These are phyloP conservation scores for Tipula helvola DNA, from an alignment of 2,888 invertebrate species.

Conservation along the genomic window DNA sequence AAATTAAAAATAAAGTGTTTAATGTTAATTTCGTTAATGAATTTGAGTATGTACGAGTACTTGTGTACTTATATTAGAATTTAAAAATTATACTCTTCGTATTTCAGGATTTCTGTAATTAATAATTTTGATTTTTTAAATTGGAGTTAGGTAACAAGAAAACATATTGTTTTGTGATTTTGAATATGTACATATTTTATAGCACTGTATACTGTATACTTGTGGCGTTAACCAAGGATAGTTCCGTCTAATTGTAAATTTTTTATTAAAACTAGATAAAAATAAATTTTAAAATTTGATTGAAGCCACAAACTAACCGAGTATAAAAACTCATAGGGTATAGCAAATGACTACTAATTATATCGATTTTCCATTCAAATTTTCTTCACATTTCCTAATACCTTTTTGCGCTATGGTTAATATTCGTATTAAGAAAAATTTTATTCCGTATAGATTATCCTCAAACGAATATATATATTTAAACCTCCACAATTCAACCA, in stretches of 20 bases:
- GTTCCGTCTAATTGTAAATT: not conserved
- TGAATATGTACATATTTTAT: too few relatives aligned
- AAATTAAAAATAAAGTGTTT: too few relatives aligned
- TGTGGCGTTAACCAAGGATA: too few relatives aligned
- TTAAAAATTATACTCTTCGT: too few relatives aligned
- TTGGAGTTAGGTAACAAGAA: too few relatives aligned
- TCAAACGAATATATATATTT: not conserved
- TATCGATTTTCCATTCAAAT: not conserved
- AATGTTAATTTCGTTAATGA: too few relatives aligned
- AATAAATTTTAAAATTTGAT: not conserved
- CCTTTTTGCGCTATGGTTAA: not conserved
- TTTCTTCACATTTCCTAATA: not conserved
- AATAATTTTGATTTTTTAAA: too few relatives aligned
- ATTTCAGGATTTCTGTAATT: too few relatives aligned
- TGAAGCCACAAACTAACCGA: not conserved
- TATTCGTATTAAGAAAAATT: not conserved
- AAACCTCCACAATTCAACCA: not conserved
- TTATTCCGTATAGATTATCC: not conserved
- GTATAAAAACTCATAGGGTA: not conserved
- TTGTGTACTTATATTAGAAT: too few relatives aligned
- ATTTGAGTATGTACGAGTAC: too few relatives aligned
- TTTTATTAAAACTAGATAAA: not conserved
- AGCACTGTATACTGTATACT: too few relatives aligned
- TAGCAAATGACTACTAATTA: not conserved
- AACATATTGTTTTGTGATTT: too few relatives aligned